A percentile compares a stretch with the other conserved stretches of the same genome.
Conservation (phyloP, 92 coral and sea anemone species). For the Zoanthus sociatus region DNA sequence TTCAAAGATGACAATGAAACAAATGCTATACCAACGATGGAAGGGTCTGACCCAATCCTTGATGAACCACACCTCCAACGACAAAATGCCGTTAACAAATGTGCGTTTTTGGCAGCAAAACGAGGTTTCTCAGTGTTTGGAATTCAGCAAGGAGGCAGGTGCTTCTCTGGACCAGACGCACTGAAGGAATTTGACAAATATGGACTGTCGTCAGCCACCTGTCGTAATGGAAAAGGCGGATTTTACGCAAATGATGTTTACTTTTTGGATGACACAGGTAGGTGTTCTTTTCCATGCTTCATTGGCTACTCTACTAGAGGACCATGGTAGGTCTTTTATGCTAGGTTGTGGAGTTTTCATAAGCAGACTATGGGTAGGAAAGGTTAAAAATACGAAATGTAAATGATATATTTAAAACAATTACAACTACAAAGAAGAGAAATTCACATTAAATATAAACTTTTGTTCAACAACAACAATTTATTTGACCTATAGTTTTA, state of each 20-base stretch:
- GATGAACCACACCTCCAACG: conserved; percentile 28
- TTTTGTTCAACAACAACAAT: too few species aligned
- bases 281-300: neutral
- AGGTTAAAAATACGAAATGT: too few species aligned
- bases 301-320: too few species aligned
- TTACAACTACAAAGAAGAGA: too few species aligned
- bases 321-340: too few species aligned
- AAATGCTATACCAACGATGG: conserved; percentile 13
- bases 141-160: conserved; percentile 48
- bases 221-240: conserved; percentile 36
- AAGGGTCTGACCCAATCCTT: conserved; percentile 37
- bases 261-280: conserved; percentile 29
- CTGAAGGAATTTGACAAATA: conserved; percentile 16
- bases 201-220: neutral
- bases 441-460: too few species aligned
- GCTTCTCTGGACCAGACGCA: conserved; percentile 37
- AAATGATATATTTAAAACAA: too few species aligned
- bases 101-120: conserved; percentile 36
- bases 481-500: too few species aligned
- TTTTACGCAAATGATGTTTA: conserved; percentile 32
- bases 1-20: conserved; percentile 25
- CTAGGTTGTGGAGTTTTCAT: too few species aligned
- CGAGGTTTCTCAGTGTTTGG: conserved; percentile 40
- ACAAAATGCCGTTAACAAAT: conserved; percentile 38
- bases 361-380: too few species aligned